Percentiles rank a stretch among this genome's conserved stretches.
phyloP scores from a whole-genome alignment of 2,888 invertebrate genomes.

The Aethes cnicana region DNA sequence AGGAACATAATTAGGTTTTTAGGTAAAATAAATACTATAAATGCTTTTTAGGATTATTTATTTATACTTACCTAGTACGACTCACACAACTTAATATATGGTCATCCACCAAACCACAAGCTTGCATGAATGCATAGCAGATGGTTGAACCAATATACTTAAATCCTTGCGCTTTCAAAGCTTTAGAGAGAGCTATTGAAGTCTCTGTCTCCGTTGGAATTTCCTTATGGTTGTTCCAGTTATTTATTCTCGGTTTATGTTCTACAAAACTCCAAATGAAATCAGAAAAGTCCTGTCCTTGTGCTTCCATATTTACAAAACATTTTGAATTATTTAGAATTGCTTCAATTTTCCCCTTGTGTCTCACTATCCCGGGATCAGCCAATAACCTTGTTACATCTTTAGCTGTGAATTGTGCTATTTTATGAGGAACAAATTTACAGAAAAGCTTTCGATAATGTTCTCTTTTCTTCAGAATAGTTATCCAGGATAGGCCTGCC shows the following conservation, averaged over 20 bases:
- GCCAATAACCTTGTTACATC: slow-evolving; percentile 46
- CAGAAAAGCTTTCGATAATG: slow-evolving; percentile 55
- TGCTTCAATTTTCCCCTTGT: slow-evolving; percentile 64
- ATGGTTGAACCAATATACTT: slow-evolving; percentile 67
- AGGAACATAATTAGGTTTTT: no score
- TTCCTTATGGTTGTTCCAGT: slow-evolving; percentile 51
- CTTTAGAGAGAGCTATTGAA: slow-evolving; percentile 56
- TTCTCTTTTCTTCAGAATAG: slow-evolving; percentile 66
- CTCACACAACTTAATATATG: slow-evolving; percentile 55
- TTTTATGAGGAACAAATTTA: slow-evolving; percentile 58
- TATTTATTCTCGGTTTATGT: slow-evolving; percentile 54
- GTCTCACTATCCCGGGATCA: slow-evolving; percentile 55
- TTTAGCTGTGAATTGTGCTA: slow-evolving; percentile 45
- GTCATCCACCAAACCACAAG: slow-evolving; percentile 71
- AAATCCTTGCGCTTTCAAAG: slow-evolving; percentile 62
- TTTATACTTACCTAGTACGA: slow-evolving; percentile 31
- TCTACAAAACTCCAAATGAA: slow-evolving; percentile 69
- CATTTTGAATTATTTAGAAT: slow-evolving; percentile 66
- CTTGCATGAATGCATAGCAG: slow-evolving; percentile 77
- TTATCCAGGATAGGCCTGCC: slow-evolving; percentile 72
- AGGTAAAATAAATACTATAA: neutral
- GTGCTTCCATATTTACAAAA: slow-evolving; percentile 56
- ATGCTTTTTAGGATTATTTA: neutral
- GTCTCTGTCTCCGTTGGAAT: slow-evolving; percentile 54
- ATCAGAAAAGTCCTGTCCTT: slow-evolving; percentile 56